Evolutionary conservation across 1,140 invertebrate genomes (phyloP), one percentile per base, ranked within the genome.

Genomic region (Hormaphis cornu): DNA sequence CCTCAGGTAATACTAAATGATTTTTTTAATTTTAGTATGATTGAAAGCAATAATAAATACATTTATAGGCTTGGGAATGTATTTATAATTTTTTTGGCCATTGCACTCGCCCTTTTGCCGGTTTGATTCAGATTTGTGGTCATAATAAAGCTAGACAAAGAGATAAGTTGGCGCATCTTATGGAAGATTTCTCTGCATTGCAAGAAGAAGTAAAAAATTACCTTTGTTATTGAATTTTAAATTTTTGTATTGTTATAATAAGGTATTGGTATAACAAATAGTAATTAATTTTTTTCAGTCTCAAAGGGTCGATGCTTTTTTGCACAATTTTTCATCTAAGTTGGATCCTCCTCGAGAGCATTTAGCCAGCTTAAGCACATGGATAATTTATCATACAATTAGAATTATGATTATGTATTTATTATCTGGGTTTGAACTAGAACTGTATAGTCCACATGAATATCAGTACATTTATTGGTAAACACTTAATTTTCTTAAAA

Each of bases 401-500:
- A 83, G 90, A 71, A 87, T 95, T n/a, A 97, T 97, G 93, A 89
- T 95, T 70, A 89, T 93, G 77, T 98, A 95, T 79, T 82, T 97
- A 24, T 82, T 97, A 70, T 89, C 91, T 59, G 95, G 95, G 0
- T 93, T 98, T 75, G 95, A 98, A 76, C 80, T 98, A 18, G 94
- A 97, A 77, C 80, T 98, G 0, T 98, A 97, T 81, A 92, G 91
- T 46, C 86, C 89, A n/a, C 94, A 97, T 77, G 95, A 98, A 81
- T 97, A 93, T 79, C 88, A 95, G 74, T 98, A 95, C 76, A 89
- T 96, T 72, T 96, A 88, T 81, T 95, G 93, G 93, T 87, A 78
- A 79, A 79, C 75, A 14, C 0, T 20, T n/a, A 1, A 12, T 35
- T 10, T 9, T 12, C 8, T 46, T 44, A 40, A 20, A 12, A 20